phyloP scores from a whole-genome alignment of 2,888 invertebrate species.

The Actias luna region DNA sequence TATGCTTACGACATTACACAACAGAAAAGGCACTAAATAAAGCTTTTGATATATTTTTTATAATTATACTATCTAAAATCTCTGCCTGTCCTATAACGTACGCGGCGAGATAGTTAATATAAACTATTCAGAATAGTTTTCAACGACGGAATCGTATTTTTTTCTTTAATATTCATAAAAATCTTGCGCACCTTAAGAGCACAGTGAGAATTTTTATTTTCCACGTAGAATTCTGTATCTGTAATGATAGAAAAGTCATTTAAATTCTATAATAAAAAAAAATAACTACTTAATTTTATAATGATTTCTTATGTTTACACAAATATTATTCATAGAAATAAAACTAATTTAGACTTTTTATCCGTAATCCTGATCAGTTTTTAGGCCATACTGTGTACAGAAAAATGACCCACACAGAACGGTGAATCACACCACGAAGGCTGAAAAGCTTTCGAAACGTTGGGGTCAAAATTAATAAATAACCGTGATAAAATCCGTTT shows the following conservation, averaged over 20 bases:
- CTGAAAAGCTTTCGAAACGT: too few species aligned
- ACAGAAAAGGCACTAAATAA: conserved; percentile 5
- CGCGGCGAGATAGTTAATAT: neutral
- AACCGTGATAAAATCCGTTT: too few species aligned
- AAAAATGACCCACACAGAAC: too few species aligned
- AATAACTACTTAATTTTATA: neutral
- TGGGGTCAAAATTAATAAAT: too few species aligned
- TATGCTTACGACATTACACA: neutral
- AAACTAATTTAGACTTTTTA: too few species aligned
- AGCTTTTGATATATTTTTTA: neutral
- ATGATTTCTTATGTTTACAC: too few species aligned
- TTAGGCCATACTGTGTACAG: too few species aligned
- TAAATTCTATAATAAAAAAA: neutral
- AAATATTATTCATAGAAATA: too few species aligned
- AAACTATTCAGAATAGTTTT: conserved; percentile 1
- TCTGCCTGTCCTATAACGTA: conserved; percentile 1
- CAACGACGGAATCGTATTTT: neutral
- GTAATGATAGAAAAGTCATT: neutral
- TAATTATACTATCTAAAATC: conserved; percentile 4
- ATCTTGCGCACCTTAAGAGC: neutral
- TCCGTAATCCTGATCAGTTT: too few species aligned
- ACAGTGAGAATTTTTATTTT: neutral
- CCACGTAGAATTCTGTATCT: neutral
- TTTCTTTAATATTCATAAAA: neutral
- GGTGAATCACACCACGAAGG: too few species aligned